A percentile compares a stretch with the other conserved stretches of the same genome.
Conservation (phyloP, 1,140 invertebrate genomes). For the Calycopis cecrops region DNA sequence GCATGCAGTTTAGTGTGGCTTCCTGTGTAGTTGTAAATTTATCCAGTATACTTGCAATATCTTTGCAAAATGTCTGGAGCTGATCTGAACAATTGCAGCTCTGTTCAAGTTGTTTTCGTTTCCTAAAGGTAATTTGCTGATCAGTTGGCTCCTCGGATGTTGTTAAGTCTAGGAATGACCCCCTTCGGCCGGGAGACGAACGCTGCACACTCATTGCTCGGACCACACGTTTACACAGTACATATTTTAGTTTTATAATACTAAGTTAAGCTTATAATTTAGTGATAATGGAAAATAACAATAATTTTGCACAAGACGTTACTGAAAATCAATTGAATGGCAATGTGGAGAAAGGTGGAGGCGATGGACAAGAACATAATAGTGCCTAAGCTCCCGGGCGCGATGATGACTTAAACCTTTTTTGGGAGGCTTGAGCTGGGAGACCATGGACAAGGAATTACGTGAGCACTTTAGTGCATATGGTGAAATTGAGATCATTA, state of each 20-base stretch:
- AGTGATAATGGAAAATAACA: slow-evolving; percentile 72
- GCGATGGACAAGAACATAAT: slow-evolving; percentile 78
- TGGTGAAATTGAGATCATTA: slow-evolving; percentile 94
- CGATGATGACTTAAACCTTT: slow-evolving; percentile 94
- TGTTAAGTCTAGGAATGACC: too few species aligned
- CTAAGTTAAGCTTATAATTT: slow-evolving; percentile 59
- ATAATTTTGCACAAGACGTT: slow-evolving; percentile 83
- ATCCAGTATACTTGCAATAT: too few species aligned
- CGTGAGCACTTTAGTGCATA: slow-evolving; percentile 92
- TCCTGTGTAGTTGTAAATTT: too few species aligned
- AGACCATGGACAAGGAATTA: slow-evolving; percentile 97
- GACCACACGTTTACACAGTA: too few species aligned
- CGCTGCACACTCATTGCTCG: too few species aligned
- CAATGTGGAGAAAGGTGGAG: slow-evolving; percentile 77
- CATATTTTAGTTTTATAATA: slow-evolving; percentile 60
- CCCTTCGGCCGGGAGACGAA: too few species aligned
- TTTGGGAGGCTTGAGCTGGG: slow-evolving; percentile 97
- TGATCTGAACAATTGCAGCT: too few species aligned
- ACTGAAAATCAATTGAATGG: slow-evolving; percentile 77
- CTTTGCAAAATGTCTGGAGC: too few species aligned
- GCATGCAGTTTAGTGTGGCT: slow-evolving; percentile 7
- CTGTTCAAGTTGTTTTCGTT: too few species aligned
- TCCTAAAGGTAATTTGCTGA: too few species aligned
- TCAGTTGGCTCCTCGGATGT: too few species aligned
- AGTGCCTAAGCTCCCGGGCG: slow-evolving; percentile 80